Evolutionary conservation across 2,113 vertebrate genomes (phyloP), one percentile per base, ranked within the genome.

Genomic region (Bettongia penicillata): DNA sequence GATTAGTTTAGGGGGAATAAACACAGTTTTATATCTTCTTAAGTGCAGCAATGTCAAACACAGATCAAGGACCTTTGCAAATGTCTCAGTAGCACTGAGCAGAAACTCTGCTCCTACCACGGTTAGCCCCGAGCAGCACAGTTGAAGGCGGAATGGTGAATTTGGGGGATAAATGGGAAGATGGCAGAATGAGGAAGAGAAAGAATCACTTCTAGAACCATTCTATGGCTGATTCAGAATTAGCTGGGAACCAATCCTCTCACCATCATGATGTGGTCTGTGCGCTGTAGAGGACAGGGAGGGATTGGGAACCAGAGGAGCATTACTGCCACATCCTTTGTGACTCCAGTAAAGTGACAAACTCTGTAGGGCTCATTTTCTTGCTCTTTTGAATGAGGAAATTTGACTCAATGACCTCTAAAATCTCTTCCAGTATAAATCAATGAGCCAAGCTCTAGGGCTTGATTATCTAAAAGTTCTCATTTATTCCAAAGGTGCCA

Each of bases 1-100:
- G 97, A 98, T 51, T 97, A 96, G 97, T 96, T 98, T 96, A 97
- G 94, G 91, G 98, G 91, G 95, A 97, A 98, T 97, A 97, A 98
- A 97, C 91, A 93, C 89, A 95, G 91, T 98, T 97, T 94, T 98
- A 97, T 97, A 95, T 24, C 96, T 96, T 98, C 96, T 96, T 95
- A 89, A 89, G 57, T 47, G 91, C 89, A 89, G 93, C 57, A 22
- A 23, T 91, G 95, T 94, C 97, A 95, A 93, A 94, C 52, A 94
- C n/a, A 57, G 61, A 95, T 95, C n/a, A 97, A 96, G 94, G 92
- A 90, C 77, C 51, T 96, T 94, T 92, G 90, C 77, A 95, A 93
- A 96, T 31, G 52, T 94, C 94, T 95, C 91, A 91, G 26, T 51
- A 61, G 24, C 93, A 90, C 57, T 91, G n/a, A 37, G 50, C 0